Evolutionary conservation across 1,140 invertebrate species (phyloP), one percentile per base, ranked within the genome.

Genomic region (Papilio xuthus): DNA sequence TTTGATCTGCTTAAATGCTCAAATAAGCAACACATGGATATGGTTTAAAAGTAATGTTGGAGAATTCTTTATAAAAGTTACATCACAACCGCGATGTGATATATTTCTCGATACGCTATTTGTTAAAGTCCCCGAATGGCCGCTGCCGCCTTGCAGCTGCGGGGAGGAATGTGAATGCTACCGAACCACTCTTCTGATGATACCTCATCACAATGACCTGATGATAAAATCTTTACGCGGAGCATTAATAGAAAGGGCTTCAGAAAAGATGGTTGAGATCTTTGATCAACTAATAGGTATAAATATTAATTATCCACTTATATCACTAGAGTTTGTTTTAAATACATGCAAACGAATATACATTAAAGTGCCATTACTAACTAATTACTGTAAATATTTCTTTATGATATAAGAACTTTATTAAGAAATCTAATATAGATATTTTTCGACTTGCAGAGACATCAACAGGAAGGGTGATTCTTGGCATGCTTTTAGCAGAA

Each of bases 111-210:
- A 92, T 77, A 91, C 87, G 15, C 78, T 93, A 32, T 88, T 88
- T 81, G 82, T 82, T 23, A 89, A 84, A 73, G 82, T 93, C 0
- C 77, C 84, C 6, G 82, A 75, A 0, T 92, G 90, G 90, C 92
- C 90, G 1, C 75, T 90, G 70, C 88, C 90, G 44, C 90, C 91
- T 15, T 93, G 92, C 76, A 90, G 86, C 74, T 93, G 91, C 71
- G 91, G 91, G 8, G 90, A 92, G 72, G 78, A 84, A 4, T 93
- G 91, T 80, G 90, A 92, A 80, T 93, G 91, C 60, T 92, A 91
- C 50, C 84, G 90, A 77, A 91, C 87, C 2, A 88, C 88, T 13
- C 81, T 90, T 7, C 50, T 93, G 10, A 89, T 85, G 80, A 88
- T 94, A 80, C 92, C 92, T 3, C 89, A 93, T 84, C 80, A 82